Conservation (phyloP, 1,140 invertebrate species). For the Mycetomoellerius zeteki region DNA sequence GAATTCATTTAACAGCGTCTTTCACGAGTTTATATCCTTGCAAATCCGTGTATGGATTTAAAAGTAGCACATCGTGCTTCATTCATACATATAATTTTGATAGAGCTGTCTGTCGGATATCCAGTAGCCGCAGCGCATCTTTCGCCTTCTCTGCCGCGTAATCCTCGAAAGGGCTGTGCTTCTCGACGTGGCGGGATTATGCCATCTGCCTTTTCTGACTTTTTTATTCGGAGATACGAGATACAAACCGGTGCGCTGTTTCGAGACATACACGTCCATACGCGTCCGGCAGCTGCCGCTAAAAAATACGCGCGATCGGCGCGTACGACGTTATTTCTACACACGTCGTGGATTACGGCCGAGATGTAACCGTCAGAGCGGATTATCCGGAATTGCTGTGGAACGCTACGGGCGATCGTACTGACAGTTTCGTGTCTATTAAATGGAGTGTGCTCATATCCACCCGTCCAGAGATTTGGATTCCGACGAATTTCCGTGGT, state of each 20-base stretch:
- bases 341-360: slow-evolving; percentile 41
- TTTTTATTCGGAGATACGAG: slow-evolving; percentile 47
- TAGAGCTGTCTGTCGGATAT: slow-evolving; percentile 37
- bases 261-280: slow-evolving; percentile 25
- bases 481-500: background rate
- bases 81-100: slow-evolving; percentile 44
- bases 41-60: slow-evolving; percentile 8
- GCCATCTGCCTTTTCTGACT: slow-evolving; percentile 52
- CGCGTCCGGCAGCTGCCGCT: slow-evolving; percentile 44
- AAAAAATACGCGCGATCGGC: slow-evolving; percentile 41
- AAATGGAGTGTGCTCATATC: slow-evolving; percentile 35
- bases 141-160: slow-evolving; percentile 1
- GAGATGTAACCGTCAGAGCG: slow-evolving; percentile 37
- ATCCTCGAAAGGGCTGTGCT: slow-evolving; percentile 51
- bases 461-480: background rate
- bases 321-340: slow-evolving; percentile 60
- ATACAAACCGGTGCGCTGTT: slow-evolving; percentile 14
- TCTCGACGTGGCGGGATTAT: slow-evolving; percentile 58
- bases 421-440: slow-evolving; percentile 54
- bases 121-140: background rate
- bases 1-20: background rate
- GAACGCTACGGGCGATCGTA: slow-evolving; percentile 35
- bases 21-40: background rate
- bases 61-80: background rate
- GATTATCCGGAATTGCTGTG: slow-evolving; percentile 43